Evolutionary conservation across 2,888 invertebrate species (phyloP), one percentile per base, ranked within the genome.

Genomic region (Artemia sinica): DNA sequence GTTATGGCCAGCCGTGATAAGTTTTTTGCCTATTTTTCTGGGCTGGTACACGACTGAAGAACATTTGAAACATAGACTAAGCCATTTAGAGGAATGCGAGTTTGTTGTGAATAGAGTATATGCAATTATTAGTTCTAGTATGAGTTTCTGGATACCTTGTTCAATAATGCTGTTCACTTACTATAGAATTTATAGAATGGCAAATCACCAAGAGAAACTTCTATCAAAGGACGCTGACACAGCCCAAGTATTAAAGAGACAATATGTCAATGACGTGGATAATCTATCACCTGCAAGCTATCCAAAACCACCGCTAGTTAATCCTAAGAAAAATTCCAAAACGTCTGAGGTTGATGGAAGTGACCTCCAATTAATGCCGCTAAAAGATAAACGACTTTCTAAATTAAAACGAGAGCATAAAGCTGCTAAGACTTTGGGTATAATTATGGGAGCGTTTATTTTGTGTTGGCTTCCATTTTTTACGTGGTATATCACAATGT

Each of bases 391-490:
- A 75, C 89, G 89, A 77, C 85, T 91, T 76, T 86, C 88, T 74
- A 91, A 91, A 80, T 91, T 92, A 90, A 91, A 91, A 77, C 83
- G 91, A 74, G 92, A 92, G 77, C 91, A 91, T 79, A 91, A 91
- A 81, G 94, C 95, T 58, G 95, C 95, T 2, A 86, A 92, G 75
- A 96, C 96, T 58, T 82, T 96, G 70, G 94, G 95, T 72, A 93
- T 96, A 76, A 95, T 96, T 74, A 95, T 96, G 95, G 94, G 94
- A 71, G 92, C 90, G 13, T 95, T 95, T 80, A 90, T 95, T 68
- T 80, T 93, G 66, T 95, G 95, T 80, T 96, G 95, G 93, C 81
- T 94, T 73, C 95, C 96, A 12, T 96, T 96, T 80, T 96, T 96
- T 80, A 80, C 91, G 65, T 95, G 92, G 90, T 96, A 96, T 81